These are phyloP conservation scores for Carposina sasakii DNA, from an alignment of 1,140 invertebrate genomes.

Conservation along the genomic window DNA sequence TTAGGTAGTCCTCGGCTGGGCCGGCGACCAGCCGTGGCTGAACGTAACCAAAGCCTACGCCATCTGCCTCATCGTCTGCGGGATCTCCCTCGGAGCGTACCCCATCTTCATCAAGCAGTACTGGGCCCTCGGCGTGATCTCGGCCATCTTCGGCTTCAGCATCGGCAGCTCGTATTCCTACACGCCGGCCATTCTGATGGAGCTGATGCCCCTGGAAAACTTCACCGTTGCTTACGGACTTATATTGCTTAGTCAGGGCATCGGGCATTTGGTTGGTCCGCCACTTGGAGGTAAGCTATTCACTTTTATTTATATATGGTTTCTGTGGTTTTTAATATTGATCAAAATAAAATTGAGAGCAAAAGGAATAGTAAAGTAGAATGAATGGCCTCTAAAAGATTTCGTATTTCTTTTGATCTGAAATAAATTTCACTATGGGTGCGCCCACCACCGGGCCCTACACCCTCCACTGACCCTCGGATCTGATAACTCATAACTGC, in stretches of 20 bases:
- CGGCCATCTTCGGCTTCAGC: conserved; percentile 84
- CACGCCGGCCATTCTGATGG: conserved; percentile 87
- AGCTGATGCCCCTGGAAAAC: conserved; percentile 65
- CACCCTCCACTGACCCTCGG: no score
- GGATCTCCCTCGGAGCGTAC: conserved; percentile 79
- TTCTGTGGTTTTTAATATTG: no score
- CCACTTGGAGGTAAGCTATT: conserved; percentile 74
- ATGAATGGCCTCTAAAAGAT: no score
- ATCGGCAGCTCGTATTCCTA: conserved; percentile 91
- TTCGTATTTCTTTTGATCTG: no score
- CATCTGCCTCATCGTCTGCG: conserved; percentile 83
- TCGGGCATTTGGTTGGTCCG: conserved; percentile 75
- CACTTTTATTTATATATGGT: no score
- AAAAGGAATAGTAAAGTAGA: no score
- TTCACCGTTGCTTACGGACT: conserved; percentile 94
- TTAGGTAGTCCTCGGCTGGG: conserved; percentile 87
- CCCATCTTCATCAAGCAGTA: conserved; percentile 77
- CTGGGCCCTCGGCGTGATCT: conserved; percentile 69
- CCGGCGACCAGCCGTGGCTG: conserved; percentile 90
- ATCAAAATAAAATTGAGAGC: no score
- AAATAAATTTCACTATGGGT: no score
- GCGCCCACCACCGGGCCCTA: no score
- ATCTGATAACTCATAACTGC: no score
- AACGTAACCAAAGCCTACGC: conserved; percentile 87
- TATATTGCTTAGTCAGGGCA: conserved; percentile 88